Evolutionary conservation across 2,888 invertebrate species (phyloP), one percentile per base, ranked within the genome.

Genomic region (Trissolcus japonicus): DNA sequence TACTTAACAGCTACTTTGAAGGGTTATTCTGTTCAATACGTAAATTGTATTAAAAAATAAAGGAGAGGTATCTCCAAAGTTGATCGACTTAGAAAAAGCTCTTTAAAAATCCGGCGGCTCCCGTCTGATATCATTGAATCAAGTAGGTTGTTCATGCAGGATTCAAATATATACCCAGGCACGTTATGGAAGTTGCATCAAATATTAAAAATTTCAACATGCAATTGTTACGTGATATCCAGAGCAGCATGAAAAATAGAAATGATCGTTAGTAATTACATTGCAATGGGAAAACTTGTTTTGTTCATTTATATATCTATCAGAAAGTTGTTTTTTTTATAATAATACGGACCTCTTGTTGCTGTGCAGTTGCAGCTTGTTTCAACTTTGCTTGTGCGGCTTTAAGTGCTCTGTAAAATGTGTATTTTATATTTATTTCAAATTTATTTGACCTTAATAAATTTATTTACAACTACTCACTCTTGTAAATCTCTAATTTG

Each of bases 61-160:
- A 84, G 84, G 85, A 86, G 85, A 84, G 84, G 83, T 83, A 82
- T 86, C 82, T 82, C 84, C 83, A 84, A 86, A 81, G 81, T 84
- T 85, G 85, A 83, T 85, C 82, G 84, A 84, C 83, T 95, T 96
- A 96, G 94, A 96, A 96, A 93, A 96, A 95, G 94, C 96, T 96
- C 93, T 96, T 96, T 91, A 96, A 93, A 93, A 96, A 96, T 92
- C 95, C 95, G 91, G 96, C 95, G 90, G 96, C 95, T 91, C 96
- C 96, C 92, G 96, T 95, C 96, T 96, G 13, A 67, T 73, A 19
- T 67, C 61, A 48, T 14, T 40, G 46, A 4, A 14, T 46, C n/a
- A 1, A 35, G 46, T 60, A 17, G 11, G 11, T 50, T 17, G 43
- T 67, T 54, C 48, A 66, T 67, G 72, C 51, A 60, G 48, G 60